Evolutionary conservation across 2,888 invertebrate species (phyloP).

Genomic region (Anthophora plumipes): DNA sequence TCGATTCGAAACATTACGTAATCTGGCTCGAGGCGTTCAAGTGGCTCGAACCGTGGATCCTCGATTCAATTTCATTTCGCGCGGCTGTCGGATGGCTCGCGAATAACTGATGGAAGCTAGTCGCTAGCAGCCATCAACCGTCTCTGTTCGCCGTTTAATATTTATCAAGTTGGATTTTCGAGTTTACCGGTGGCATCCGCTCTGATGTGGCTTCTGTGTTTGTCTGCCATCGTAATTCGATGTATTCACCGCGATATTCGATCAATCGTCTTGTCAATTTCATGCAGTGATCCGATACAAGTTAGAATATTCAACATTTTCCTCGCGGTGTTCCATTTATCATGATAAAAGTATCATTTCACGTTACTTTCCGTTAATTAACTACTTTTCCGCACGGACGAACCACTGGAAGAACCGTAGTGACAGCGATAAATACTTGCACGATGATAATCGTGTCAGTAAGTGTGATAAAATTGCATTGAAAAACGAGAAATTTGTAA

Average conservation of each 20-base stretch:
- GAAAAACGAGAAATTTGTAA: background rate
- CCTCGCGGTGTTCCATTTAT: background rate
- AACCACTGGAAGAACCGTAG: background rate
- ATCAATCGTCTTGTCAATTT: constrained; percentile 27
- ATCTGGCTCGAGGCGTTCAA: constrained; percentile 4
- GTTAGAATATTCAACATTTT: constrained; percentile 7
- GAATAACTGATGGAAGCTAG: constrained; percentile 38
- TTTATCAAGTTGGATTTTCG: constrained; percentile 50
- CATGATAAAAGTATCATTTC: background rate
- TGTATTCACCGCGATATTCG: constrained; percentile 16
- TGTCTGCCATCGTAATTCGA: constrained; percentile 26
- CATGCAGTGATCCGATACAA: background rate
- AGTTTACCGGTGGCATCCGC: constrained; percentile 27
- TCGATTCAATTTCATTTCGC: constrained; percentile 47
- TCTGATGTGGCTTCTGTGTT: constrained; percentile 21
- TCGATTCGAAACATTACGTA: constrained; percentile 13
- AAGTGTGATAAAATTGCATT: background rate
- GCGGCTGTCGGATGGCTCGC: constrained; percentile 41
- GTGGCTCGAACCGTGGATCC: constrained; percentile 16
- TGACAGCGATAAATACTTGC: background rate
- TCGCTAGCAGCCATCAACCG: constrained; percentile 29
- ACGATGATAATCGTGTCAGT: background rate
- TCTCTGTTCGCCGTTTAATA: constrained; percentile 31
- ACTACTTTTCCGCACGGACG: background rate
- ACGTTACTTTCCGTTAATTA: background rate